Base-by-base conservation (phyloP, 2,888 invertebrate genomes). In the Thereva nobilitata region DNA sequence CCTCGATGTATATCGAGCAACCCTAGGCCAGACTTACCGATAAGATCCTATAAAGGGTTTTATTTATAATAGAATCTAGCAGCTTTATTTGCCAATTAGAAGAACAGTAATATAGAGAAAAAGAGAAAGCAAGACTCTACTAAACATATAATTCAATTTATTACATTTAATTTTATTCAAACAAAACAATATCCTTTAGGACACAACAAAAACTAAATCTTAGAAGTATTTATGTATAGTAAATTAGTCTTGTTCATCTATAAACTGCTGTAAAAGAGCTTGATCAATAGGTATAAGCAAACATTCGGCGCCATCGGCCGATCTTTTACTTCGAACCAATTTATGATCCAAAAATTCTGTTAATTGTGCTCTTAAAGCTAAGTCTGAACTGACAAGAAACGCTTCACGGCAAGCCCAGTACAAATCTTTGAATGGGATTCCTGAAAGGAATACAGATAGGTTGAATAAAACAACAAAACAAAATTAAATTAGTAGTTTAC, bases 311-410 rank as follows among this genome's bases (percentile, higher is more conserved):
- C 94, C 95, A 78, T 95, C 95, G 38, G 83, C 82, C 10, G 88
- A 89, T 74, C 94, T 86, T 76, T 90, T 91, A 66, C 87, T 87
- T 78, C 89, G 91, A 4, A 97, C 87, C 73, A 98, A 84, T 78
- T 95, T 93, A 79, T 98, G 98, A 81, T 98, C 97, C 56, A 93
- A 83, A 81, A 97, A 98, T 82, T 98, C 98, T 0, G 93, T 95
- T 3, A 98, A 84, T 75, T 97, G 95, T 4, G 95, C 91, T 72
- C 95, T 86, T 67, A 98, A 81, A 0, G 95, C 95, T 64, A 92
- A 84, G 80, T 98, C 97, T 0, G 94, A 93, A 78, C 94, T 97
- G 0, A 95, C 97, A 44, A 97, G 83, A 80, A 97, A 97, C 23
- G 88, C 87, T 80, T 96, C 95, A 47, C 96, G 86, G 74, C 93